Evolutionary conservation across 2,888 invertebrate species (phyloP).

Genomic region (Drosophila mimica): DNA sequence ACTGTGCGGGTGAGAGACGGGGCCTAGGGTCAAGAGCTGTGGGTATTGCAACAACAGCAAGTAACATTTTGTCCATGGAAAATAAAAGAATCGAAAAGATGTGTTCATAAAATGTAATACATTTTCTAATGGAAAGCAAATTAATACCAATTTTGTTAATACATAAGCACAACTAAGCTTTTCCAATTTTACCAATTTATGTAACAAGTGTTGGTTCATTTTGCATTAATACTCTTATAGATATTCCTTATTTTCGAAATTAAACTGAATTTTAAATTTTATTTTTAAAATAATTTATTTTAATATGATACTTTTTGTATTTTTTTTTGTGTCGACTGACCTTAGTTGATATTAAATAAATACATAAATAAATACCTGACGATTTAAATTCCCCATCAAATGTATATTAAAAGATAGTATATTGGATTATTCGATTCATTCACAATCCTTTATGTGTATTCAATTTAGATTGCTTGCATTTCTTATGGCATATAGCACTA

Average conservation of each 20-base stretch:
- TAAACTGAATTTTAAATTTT: not conserved
- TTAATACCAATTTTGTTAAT: not conserved
- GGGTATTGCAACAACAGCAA: conserved; percentile 40
- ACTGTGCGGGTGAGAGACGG: not conserved
- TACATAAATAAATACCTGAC: not conserved
- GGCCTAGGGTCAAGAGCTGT: conserved; percentile 55
- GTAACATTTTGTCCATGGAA: conserved; percentile 54
- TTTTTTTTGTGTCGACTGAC: not conserved
- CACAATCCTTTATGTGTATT: not conserved
- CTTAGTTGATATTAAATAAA: not conserved
- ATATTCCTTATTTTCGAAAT: not conserved
- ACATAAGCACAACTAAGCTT: not conserved
- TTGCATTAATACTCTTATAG: not conserved
- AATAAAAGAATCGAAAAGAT: conserved; percentile 63
- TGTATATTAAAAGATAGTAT: not conserved
- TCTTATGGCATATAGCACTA: not conserved
- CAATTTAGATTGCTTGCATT: not conserved
- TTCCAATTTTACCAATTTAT: not conserved
- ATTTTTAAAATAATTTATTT: not conserved
- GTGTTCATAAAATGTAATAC: conserved; percentile 33
- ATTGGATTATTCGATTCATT: not conserved
- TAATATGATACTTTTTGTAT: not conserved
- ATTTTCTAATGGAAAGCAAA: conserved; percentile 3
- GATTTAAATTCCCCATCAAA: not conserved
- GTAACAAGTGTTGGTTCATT: not conserved